Conservation (phyloP, 2,888 invertebrate genomes). For the Latrodectus elegans region DNA sequence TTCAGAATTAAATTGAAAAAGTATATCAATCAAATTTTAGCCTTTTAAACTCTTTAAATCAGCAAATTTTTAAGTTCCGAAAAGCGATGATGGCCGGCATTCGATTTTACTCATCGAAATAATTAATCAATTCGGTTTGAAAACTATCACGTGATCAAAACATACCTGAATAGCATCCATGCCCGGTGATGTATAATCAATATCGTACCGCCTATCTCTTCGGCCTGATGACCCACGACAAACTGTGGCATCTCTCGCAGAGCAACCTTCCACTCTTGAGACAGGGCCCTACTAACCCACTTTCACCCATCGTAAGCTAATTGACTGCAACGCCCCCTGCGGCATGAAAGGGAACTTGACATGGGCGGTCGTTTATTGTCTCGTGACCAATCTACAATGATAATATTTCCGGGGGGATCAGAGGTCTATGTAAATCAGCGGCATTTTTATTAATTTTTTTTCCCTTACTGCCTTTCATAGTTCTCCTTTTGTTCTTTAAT, state of each 20-base stretch:
- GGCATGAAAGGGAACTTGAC: slow-evolving; percentile 58
- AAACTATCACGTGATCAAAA: slow-evolving; percentile 9
- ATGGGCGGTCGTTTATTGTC: slow-evolving; percentile 11
- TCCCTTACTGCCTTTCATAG: not conserved
- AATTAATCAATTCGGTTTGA: slow-evolving; percentile 11
- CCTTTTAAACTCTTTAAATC: not conserved
- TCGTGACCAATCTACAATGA: slow-evolving; percentile 31
- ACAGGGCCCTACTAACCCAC: slow-evolving; percentile 64
- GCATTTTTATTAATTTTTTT: no score
- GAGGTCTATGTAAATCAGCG: slow-evolving; percentile 42
- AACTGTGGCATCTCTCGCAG: slow-evolving; percentile 43
- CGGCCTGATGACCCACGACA: slow-evolving; percentile 39
- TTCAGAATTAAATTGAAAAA: no score
- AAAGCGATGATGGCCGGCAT: not conserved
- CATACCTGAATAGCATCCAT: slow-evolving; percentile 60
- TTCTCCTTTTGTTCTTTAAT: not conserved
- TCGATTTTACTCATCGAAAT: slow-evolving; percentile 1
- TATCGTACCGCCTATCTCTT: slow-evolving; percentile 19
- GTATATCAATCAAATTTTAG: not conserved
- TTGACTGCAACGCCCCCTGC: slow-evolving; percentile 66
- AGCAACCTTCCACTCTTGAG: slow-evolving; percentile 37
- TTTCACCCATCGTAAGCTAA: slow-evolving; percentile 54
- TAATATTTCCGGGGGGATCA: slow-evolving; percentile 40
- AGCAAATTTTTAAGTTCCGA: not conserved
- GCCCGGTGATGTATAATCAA: slow-evolving; percentile 3